phyloP scores from a whole-genome alignment of 1,140 invertebrate species.

The Augochlora pura region DNA sequence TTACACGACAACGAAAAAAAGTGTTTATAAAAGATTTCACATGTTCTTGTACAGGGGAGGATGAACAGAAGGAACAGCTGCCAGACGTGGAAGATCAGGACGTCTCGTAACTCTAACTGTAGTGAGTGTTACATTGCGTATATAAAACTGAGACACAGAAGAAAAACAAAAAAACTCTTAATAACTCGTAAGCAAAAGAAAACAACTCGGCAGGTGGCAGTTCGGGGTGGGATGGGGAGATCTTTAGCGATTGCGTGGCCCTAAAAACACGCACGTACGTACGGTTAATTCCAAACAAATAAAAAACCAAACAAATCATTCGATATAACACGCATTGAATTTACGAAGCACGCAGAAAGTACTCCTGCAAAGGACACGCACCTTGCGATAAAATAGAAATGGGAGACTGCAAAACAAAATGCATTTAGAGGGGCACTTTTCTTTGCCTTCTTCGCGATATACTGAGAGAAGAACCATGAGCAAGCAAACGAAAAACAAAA shows the following conservation, averaged over 20 bases:
- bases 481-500: conserved; percentile 29
- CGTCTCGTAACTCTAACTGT: conserved; percentile 89
- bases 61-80: conserved; percentile 92
- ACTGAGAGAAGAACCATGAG: conserved; percentile 26
- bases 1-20: too few relatives aligned
- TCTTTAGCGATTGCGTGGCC: conserved; percentile 76
- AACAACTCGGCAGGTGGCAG: conserved; percentile 75
- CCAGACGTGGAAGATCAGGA: conserved; percentile 96
- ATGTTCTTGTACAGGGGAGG: conserved; percentile 84
- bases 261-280: conserved; percentile 66
- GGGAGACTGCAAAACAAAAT: conserved; percentile 71
- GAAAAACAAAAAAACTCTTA: conserved; percentile 79
- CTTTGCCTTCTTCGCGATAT: conserved; percentile 55
- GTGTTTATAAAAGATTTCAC: conserved; percentile 10
- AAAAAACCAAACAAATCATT: conserved; percentile 59
- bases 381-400: conserved; percentile 60
- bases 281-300: conserved; percentile 71
- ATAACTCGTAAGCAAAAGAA: conserved; percentile 80
- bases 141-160: conserved; percentile 78
- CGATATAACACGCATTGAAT: conserved; percentile 42
- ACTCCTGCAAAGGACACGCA: conserved; percentile 60
- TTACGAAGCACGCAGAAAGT: conserved; percentile 49
- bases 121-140: conserved; percentile 80
- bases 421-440: conserved; percentile 73
- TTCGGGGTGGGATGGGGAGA: conserved; percentile 70